Base-by-base conservation (phyloP, 2,113 vertebrate genomes). In the Microcebus lehilahytsara region DNA sequence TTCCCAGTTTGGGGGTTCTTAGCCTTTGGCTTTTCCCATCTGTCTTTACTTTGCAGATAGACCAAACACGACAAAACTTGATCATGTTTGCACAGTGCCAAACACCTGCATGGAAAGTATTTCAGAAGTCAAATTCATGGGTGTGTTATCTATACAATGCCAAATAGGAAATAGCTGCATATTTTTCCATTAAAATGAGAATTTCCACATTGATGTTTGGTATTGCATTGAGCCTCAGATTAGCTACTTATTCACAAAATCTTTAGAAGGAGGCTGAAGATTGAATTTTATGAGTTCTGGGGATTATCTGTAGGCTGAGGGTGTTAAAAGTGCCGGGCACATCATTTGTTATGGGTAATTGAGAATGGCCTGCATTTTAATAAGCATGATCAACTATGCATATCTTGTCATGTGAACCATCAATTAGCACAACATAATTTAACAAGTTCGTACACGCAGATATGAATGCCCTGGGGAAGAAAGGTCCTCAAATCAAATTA, bases 381-480 rank as follows among this genome's bases (percentile, higher is more conserved):
- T 79, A 87, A 83, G 90, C 92, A 80, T 75, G 80, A 93, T 97
- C 92, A 95, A 30, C 51, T 94, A 49, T 97, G 95, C 93, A 20
- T 83, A 84, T 95, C 97, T 96, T 93, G 80, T 97, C 93, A 40
- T 78, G 67, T 75, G 95, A 95, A 62, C 84, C 25, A 72, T 85
- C 93, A 95, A 91, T 98, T 97, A 98, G 74, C 89, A 83, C 67
- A 75, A 34, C 3, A 16, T 88, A 91, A 51, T 95, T 92, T 97
- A 95, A 96, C 98, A 89, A 96, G 96, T 71, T 51, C 75, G 72
- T 71, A 92, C 95, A 84, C 3, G 81, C 67, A 89, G 66, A 97
- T 85, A 53, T 11, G n/a, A 93, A 93, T 19, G 22, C 95, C 85
- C 94, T 95, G 79, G 92, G 96, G 97, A 95, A 92, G 95, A 96